Conservation (phyloP, 1,140 invertebrate genomes). For the Neodiprion pinetum region DNA sequence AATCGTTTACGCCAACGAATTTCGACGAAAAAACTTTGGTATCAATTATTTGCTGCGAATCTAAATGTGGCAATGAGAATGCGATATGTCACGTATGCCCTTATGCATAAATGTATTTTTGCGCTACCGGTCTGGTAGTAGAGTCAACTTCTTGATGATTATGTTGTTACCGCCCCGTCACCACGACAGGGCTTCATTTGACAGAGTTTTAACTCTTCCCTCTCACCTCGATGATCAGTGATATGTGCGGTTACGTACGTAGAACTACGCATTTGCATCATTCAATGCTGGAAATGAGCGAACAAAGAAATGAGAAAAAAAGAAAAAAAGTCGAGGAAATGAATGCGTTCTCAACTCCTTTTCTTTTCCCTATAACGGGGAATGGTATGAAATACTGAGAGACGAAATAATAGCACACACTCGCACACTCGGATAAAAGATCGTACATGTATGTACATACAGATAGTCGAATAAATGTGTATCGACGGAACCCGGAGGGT, state of each 20-base stretch:
- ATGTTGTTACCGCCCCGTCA: constrained; percentile 35
- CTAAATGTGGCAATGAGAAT: too few species aligned
- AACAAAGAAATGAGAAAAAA: too few species aligned
- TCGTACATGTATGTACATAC: too few species aligned
- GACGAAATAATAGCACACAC: background rate
- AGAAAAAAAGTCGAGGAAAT: too few species aligned
- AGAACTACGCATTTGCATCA: constrained; percentile 31
- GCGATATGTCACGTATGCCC: constrained; percentile 5
- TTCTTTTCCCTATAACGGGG: too few species aligned
- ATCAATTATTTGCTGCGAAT: too few species aligned
- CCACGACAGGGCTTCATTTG: constrained; percentile 26
- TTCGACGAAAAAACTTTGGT: too few species aligned
- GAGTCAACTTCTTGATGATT: constrained; percentile 23
- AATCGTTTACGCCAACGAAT: too few species aligned
- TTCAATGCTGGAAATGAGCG: constrained; percentile 23
- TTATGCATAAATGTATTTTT: background rate
- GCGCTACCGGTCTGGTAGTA: constrained; percentile 20
- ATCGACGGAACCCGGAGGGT: background rate
- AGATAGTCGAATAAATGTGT: background rate
- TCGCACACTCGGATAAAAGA: background rate
- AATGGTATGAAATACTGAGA: too few species aligned
- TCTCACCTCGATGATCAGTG: too few species aligned
- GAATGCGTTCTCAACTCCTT: background rate
- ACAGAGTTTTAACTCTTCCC: constrained; percentile 24
- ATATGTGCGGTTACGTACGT: constrained; percentile 34